A percentile compares a stretch with the other conserved stretches of the same genome.
phyloP scores from a whole-genome alignment of 2,888 invertebrate species.

The Tenthredo amoena region DNA sequence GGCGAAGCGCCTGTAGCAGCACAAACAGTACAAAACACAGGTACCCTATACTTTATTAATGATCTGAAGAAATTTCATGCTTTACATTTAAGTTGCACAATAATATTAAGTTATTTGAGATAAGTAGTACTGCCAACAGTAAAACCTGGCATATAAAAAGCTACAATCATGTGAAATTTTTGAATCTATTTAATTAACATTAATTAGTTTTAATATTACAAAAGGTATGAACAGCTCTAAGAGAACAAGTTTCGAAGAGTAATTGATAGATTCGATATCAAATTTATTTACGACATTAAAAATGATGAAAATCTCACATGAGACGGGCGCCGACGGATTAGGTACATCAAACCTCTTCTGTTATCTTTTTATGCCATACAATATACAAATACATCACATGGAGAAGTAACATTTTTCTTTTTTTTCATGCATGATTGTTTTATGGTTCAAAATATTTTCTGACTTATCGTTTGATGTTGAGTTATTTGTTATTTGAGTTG shows the following conservation, averaged over 20 bases:
- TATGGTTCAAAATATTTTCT: conserved; percentile 55
- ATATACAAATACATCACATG: conserved; percentile 41
- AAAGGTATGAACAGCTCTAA: background rate
- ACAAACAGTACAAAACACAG: conserved; percentile 74
- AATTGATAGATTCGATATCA: background rate
- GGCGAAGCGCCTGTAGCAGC: conserved; percentile 66
- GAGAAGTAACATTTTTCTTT: conserved; percentile 56
- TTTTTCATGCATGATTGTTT: conserved; percentile 59
- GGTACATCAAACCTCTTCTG: conserved; percentile 48
- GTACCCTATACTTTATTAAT: conserved; percentile 62
- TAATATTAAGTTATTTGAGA: conserved; percentile 28
- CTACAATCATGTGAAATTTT: conserved; percentile 35
- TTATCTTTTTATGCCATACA: conserved; percentile 38
- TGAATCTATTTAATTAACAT: background rate
- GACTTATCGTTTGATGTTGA: conserved; percentile 47
- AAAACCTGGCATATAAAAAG: conserved; percentile 48
- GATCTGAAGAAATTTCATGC: background rate
- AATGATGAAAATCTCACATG: conserved; percentile 37
- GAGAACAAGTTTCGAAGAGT: background rate
- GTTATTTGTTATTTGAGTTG: conserved; percentile 8
- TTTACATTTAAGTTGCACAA: conserved; percentile 16
- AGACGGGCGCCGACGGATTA: conserved; percentile 29
- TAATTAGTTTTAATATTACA: background rate
- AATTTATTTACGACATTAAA: conserved; percentile 1
- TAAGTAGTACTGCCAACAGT: conserved; percentile 51